Evolutionary conservation across 53 echinoderm and acorn worm species (phyloP).

Genomic region (Echinarachnius parma): DNA sequence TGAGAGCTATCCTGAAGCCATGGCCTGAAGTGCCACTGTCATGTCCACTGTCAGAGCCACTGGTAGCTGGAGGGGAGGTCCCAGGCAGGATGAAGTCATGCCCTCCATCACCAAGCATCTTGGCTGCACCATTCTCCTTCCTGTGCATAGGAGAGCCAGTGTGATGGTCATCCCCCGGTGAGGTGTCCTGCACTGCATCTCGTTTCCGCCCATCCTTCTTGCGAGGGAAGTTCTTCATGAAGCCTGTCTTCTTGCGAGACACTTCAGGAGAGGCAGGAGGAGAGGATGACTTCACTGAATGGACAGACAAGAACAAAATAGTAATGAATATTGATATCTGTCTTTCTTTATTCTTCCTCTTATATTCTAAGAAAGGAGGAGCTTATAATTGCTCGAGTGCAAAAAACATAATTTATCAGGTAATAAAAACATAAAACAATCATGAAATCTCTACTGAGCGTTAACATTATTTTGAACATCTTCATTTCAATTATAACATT

Average conservation of each 20-base stretch:
- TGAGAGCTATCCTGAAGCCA: slow-evolving; percentile 9
- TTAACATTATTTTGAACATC: too few species aligned
- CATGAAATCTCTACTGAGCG: too few species aligned
- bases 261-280: slow-evolving; percentile 71
- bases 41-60: slow-evolving; percentile 48
- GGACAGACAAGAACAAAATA: not conserved
- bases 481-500: too few species aligned
- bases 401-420: too few species aligned
- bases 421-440: too few species aligned
- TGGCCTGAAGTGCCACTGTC: slow-evolving; percentile 44
- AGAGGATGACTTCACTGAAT: slow-evolving; percentile 47
- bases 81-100: slow-evolving; percentile 74
- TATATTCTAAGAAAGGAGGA: too few species aligned
- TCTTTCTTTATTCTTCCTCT: too few species aligned
- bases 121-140: slow-evolving; percentile 68
- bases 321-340: too few species aligned
- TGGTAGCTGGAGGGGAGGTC: slow-evolving; percentile 40
- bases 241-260: slow-evolving; percentile 55
- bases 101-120: slow-evolving; percentile 51
- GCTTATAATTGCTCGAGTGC: too few species aligned
- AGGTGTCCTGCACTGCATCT: slow-evolving; percentile 35
- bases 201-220: slow-evolving; percentile 53
- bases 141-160: slow-evolving; percentile 61
- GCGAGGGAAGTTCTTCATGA: slow-evolving; percentile 60
- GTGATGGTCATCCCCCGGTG: slow-evolving; percentile 53